phyloP scores from a whole-genome alignment of 2,888 invertebrate species.

The Neoascia interrupta region DNA sequence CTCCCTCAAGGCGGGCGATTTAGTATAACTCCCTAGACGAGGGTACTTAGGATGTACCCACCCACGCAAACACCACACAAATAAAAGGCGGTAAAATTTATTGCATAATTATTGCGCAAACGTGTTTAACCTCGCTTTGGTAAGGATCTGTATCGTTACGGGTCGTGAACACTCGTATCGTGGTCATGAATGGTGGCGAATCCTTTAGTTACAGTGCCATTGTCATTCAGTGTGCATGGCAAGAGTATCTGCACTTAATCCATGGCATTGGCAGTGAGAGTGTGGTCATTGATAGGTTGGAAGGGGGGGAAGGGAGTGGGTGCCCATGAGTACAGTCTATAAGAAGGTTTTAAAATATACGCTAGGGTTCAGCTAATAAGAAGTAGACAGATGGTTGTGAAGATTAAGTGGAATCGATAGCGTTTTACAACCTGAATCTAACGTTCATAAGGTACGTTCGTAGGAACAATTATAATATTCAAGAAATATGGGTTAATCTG shows the following conservation, averaged over 20 bases:
- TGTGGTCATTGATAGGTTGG: slow-evolving; percentile 2
- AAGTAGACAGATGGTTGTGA: too few species aligned
- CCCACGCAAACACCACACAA: slow-evolving; percentile 1
- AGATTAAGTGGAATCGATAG: too few species aligned
- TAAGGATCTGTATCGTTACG: not conserved
- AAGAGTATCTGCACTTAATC: slow-evolving; percentile 36
- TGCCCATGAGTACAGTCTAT: slow-evolving; percentile 2
- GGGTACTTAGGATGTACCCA: not conserved
- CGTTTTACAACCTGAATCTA: too few species aligned
- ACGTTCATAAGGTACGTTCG: too few species aligned
- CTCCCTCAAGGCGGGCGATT: slow-evolving; percentile 34
- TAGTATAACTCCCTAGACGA: slow-evolving; percentile 4
- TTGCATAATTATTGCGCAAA: slow-evolving; percentile 63
- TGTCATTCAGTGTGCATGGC: slow-evolving; percentile 35
- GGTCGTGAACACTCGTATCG: not conserved
- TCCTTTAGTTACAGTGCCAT: slow-evolving; percentile 34
- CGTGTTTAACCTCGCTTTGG: slow-evolving; percentile 54
- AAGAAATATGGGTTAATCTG: too few species aligned
- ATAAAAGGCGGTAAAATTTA: slow-evolving; percentile 43
- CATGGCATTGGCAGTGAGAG: slow-evolving; percentile 54
- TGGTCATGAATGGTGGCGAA: slow-evolving; percentile 51
- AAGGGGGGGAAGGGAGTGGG: not conserved
- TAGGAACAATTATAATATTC: too few species aligned
- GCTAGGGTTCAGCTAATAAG: too few species aligned
- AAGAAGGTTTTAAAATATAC: slow-evolving; percentile 38